These are phyloP conservation scores for Pteruthius melanotis DNA, from an alignment of 2,113 vertebrate genomes.

Conservation along the genomic window DNA sequence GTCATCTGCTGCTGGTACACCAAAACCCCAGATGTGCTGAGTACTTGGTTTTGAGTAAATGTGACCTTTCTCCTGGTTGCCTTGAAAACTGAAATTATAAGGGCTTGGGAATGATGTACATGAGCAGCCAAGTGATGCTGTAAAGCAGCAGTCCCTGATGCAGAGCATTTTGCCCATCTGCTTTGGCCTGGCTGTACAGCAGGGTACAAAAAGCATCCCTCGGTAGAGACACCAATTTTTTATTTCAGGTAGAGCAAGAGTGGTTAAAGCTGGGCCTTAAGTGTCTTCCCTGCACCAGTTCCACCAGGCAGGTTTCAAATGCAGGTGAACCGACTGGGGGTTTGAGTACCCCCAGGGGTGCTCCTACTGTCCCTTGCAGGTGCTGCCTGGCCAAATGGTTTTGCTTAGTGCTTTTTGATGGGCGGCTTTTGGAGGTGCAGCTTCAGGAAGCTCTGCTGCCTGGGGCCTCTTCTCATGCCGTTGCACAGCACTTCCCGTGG, in stretches of 20 bases:
- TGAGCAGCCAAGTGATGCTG: background rate
- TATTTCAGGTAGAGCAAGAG: background rate
- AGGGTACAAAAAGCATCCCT: background rate
- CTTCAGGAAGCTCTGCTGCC: constrained; percentile 36
- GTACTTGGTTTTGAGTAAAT: background rate
- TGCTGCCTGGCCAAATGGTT: accelerated
- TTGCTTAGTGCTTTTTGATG: background rate
- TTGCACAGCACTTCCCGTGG: constrained; percentile 15
- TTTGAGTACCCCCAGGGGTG: background rate
- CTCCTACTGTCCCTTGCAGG: background rate
- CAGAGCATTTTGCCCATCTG: background rate
- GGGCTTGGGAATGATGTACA: background rate
- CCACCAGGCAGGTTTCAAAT: background rate
- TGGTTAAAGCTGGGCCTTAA: background rate
- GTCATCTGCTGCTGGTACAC: background rate
- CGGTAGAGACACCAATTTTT: background rate
- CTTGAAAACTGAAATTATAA: background rate
- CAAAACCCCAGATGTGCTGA: background rate
- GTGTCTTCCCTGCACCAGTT: background rate
- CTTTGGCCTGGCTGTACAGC: accelerated
- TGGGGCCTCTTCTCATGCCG: background rate
- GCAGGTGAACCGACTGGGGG: accelerated
- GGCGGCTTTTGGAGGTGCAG: background rate
- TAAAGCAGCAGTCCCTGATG: background rate
- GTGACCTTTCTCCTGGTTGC: background rate